These are phyloP conservation scores for Aspidiotus rigidus DNA, from an alignment of 2,888 invertebrate genomes.

Conservation along the genomic window DNA sequence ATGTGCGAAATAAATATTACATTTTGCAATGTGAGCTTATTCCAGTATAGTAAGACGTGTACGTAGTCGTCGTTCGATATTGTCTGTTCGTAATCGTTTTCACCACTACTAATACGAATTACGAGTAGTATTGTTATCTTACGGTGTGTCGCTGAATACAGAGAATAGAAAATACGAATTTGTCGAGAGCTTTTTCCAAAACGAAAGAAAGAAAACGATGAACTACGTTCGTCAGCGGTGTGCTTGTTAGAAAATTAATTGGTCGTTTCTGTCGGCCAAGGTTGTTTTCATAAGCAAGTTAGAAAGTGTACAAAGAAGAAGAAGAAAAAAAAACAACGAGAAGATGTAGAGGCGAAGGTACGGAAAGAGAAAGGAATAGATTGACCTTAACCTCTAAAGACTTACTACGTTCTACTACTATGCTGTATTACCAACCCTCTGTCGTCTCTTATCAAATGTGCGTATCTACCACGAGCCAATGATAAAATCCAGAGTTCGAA, in stretches of 20 bases:
- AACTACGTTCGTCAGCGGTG: not conserved
- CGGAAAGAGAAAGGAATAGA: conserved; percentile 11
- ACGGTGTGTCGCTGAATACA: no score
- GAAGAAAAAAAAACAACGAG: conserved; percentile 14
- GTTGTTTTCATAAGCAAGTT: conserved; percentile 8
- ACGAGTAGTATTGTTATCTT: no score
- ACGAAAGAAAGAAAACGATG: not conserved
- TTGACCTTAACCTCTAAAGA: conserved; percentile 30
- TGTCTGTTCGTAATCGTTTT: no score
- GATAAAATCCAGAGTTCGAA: conserved; percentile 10
- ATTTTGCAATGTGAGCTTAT: no score
- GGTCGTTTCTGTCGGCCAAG: conserved; percentile 31
- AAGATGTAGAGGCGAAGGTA: conserved; percentile 18
- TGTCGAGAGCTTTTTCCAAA: no score
- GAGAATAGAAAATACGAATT: no score
- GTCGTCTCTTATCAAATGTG: conserved; percentile 18
- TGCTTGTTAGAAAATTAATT: conserved; percentile 8
- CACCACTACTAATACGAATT: no score
- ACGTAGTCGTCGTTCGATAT: no score
- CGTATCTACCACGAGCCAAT: conserved; percentile 1
- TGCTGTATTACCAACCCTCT: conserved; percentile 8
- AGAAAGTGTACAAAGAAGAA: not conserved
- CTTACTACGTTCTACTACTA: conserved; percentile 31
- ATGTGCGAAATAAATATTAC: no score
- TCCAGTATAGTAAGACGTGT: no score